Conservation (phyloP, 2,113 vertebrate species). For the Daphoenositta chrysoptera region DNA sequence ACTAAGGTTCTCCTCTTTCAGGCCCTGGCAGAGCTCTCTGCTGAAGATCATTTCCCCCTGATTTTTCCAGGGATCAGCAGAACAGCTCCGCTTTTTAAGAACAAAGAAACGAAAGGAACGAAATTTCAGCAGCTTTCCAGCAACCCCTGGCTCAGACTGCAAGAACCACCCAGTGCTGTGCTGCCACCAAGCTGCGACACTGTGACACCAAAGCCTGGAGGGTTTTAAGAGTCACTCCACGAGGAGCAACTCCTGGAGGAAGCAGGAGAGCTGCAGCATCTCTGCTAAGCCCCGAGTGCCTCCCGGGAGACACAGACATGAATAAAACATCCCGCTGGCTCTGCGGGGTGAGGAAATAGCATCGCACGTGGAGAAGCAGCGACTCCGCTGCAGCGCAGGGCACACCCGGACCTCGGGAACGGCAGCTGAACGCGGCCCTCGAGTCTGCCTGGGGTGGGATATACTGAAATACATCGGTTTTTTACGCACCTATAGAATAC, state of each 20-base stretch:
- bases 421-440: background rate
- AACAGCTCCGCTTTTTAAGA: background rate
- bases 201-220: rapidly evolving
- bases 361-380: rapidly evolving
- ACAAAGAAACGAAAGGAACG: background rate
- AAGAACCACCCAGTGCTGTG: rapidly evolving
- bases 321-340: background rate
- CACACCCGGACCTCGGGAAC: background rate
- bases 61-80: constrained; percentile 48
- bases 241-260: rapidly evolving
- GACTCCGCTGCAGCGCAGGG: rapidly evolving
- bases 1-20: background rate
- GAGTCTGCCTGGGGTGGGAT: too few species aligned
- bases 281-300: rapidly evolving
- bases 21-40: background rate
- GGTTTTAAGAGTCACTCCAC: rapidly evolving
- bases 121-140: background rate
- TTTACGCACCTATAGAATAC: rapidly evolving
- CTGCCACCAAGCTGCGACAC: background rate
- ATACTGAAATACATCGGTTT: rapidly evolving
- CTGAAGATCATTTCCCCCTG: background rate
- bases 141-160: rapidly evolving
- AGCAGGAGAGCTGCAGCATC: background rate
- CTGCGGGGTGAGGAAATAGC: background rate
- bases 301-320: rapidly evolving